These are phyloP conservation scores for Cylindroiulus punctatus DNA, from an alignment of 2,888 invertebrate species.

Conservation along the genomic window DNA sequence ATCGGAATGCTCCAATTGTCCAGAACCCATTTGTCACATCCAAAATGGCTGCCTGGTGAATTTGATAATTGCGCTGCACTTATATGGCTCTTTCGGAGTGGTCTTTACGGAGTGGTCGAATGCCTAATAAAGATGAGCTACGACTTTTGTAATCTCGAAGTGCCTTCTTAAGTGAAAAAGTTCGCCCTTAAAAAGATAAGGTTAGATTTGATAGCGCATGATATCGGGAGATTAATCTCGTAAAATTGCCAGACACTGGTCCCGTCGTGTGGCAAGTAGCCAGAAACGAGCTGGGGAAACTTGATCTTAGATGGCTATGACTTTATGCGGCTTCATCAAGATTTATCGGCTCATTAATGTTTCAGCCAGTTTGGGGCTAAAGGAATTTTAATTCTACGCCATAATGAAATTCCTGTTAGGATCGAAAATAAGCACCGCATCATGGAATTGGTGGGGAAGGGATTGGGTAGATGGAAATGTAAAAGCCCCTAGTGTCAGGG, in stretches of 20 bases:
- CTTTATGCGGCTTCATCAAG: conserved; percentile 26
- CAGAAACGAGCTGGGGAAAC: not conserved
- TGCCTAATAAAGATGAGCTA: not conserved
- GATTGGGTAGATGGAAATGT: not conserved
- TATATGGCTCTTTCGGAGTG: conserved; percentile 7
- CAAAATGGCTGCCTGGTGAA: not conserved
- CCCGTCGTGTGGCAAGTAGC: not conserved
- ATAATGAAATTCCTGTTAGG: conserved; percentile 21
- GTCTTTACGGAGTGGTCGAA: not conserved
- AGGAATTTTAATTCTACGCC: not conserved
- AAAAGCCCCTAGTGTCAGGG: not conserved
- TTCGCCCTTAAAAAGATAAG: conserved; percentile 34
- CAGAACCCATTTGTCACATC: not conserved
- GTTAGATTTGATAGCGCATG: conserved; percentile 13
- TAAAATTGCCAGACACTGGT: not conserved
- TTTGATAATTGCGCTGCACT: not conserved
- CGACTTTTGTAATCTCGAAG: not conserved
- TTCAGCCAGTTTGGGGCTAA: not conserved
- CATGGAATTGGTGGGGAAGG: not conserved
- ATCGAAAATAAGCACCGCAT: not conserved
- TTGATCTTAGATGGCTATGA: not conserved
- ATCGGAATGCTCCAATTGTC: too few relatives aligned
- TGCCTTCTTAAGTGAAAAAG: conserved; percentile 29
- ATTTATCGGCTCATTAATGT: conserved; percentile 33
- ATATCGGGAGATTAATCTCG: conserved; percentile 16